Percentiles rank a stretch among this genome's conserved stretches.
Conservation (phyloP, 2,888 invertebrate genomes). For the Patella pellucida region DNA sequence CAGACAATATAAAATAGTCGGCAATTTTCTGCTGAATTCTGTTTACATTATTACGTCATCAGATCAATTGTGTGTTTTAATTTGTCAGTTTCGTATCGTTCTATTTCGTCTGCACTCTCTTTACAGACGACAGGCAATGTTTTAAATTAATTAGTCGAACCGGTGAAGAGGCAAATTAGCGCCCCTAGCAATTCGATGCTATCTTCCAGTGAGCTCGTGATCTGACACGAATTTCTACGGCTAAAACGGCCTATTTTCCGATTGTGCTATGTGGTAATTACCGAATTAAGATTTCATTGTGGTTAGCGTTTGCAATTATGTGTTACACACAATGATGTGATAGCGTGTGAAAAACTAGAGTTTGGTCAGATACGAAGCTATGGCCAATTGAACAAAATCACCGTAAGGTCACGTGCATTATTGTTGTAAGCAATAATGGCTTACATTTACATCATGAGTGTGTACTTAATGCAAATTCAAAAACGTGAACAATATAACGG, state of each 20-base stretch:
- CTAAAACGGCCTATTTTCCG: slow-evolving; percentile 9
- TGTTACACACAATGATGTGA: slow-evolving; percentile 9
- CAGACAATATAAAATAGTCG: slow-evolving; percentile 2
- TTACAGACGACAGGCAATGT: slow-evolving; percentile 1
- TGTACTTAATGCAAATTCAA: too few species aligned
- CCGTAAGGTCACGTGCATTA: too few species aligned
- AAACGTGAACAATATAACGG: too few species aligned
- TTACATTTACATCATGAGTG: too few species aligned
- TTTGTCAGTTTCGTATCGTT: slow-evolving; percentile 1
- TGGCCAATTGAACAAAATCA: too few species aligned
- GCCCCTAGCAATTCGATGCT: slow-evolving; percentile 7
- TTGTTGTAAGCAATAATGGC: too few species aligned
- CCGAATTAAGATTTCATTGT: slow-evolving; percentile 11
- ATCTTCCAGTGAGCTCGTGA: background rate
- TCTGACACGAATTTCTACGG: slow-evolving; percentile 5
- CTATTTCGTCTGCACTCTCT: background rate
- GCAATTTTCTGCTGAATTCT: background rate
- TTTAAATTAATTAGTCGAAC: background rate
- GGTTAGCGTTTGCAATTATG: slow-evolving; percentile 8
- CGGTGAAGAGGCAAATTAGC: slow-evolving; percentile 9
- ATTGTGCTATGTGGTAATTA: background rate
- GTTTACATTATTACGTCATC: background rate
- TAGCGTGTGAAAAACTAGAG: slow-evolving; percentile 2
- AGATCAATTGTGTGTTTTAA: background rate
- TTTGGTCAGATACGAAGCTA: background rate